These are phyloP conservation scores for Amorpha juglandis DNA, from an alignment of 2,888 invertebrate genomes.

Conservation along the genomic window DNA sequence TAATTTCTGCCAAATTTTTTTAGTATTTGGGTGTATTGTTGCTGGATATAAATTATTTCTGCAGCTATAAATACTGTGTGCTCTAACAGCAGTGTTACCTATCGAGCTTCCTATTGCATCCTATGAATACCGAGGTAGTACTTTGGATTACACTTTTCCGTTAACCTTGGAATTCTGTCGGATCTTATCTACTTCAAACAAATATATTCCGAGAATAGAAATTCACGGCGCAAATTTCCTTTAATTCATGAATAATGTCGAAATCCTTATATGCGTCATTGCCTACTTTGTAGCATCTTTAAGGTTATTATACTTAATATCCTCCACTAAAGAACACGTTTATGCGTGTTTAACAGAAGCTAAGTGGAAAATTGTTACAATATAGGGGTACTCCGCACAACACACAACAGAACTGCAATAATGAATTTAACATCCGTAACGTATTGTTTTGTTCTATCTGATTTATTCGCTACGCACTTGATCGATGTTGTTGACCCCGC, in stretches of 20 bases:
- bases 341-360: constrained; percentile 19
- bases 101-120: too few species aligned
- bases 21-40: too few species aligned
- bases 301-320: constrained; percentile 18
- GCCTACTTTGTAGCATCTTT: constrained; percentile 20
- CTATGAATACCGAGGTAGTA: not conserved
- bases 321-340: constrained; percentile 11
- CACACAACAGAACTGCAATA: constrained; percentile 5
- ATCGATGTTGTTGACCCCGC: constrained; percentile 36
- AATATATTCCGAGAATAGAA: not conserved
- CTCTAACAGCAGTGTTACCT: too few species aligned
- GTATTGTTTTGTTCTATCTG: constrained; percentile 23
- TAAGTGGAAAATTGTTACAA: constrained; percentile 23
- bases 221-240: not conserved
- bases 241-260: not conserved
- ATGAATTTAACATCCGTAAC: constrained; percentile 21
- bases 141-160: not conserved
- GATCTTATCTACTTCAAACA: constrained; percentile 10
- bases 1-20: not conserved
- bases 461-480: constrained; percentile 36
- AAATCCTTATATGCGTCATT: constrained; percentile 9
- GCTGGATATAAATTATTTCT: too few species aligned
- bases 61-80: too few species aligned
- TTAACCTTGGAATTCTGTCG: constrained; percentile 5
- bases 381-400: not conserved